phyloP scores from a whole-genome alignment of 2,113 vertebrate genomes.

The western clawed frog (Xenopus tropicalis) region DNA sequence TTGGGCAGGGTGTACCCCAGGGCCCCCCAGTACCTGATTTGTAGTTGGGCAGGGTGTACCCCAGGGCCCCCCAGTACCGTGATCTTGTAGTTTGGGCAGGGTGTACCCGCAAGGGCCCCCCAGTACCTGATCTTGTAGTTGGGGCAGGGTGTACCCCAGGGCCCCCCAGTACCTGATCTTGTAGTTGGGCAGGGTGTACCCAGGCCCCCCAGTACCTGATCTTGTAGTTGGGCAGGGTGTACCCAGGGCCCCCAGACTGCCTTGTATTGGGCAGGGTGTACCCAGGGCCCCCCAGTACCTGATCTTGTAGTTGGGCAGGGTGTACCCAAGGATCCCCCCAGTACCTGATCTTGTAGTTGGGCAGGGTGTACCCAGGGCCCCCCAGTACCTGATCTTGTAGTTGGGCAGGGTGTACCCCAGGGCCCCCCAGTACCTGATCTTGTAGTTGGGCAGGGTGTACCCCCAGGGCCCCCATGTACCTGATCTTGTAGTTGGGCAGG shows the following conservation, averaged over 20 bases:
- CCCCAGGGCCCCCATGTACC: constrained; percentile 60
- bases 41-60: constrained; percentile 76
- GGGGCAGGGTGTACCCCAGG: too few species aligned
- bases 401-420: too few species aligned
- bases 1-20: constrained; percentile 45
- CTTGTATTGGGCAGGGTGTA: neutral
- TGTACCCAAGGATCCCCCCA: constrained; percentile 76
- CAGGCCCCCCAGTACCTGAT: constrained; percentile 73
- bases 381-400: too few species aligned
- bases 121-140: too few species aligned
- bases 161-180: too few species aligned
- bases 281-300: neutral
- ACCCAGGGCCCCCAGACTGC: constrained; percentile 85
- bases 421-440: too few species aligned
- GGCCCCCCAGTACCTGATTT: constrained; percentile 81
- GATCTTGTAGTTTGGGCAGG: too few species aligned
- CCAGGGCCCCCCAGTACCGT: too few species aligned
- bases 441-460: too few species aligned
- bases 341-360: constrained; percentile 91
- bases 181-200: too few species aligned
- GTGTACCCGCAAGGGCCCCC: too few species aligned
- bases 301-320: constrained; percentile 68
- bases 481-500: constrained; percentile 91
- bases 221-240: constrained; percentile 92
- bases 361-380: constrained; percentile 51